Base-by-base conservation (phyloP, 2,888 invertebrate species). In the Lydus trimaculatus region DNA sequence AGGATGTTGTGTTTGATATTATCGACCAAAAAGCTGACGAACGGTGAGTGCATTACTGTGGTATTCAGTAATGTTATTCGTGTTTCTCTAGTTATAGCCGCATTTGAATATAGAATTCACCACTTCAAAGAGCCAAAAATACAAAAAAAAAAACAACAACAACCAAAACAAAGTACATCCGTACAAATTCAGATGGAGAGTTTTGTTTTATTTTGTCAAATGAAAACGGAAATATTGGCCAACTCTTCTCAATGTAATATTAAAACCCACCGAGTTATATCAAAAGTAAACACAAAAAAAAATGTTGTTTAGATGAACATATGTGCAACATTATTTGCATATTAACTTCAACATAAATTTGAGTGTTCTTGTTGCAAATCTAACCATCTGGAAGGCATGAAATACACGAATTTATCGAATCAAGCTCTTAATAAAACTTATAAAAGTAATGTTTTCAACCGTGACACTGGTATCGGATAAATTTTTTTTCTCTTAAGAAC, bases 321-420 rank as follows among this genome's bases (percentile, higher is more conserved):
- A 33, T n/a, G 64, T 11, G 6, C 31, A 59, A 52, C 20, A 64
- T 69, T 69, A 56, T 72, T 69, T 72, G 70, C 70, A 72, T 72
- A 71, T 69, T 70, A 71, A n/a, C 70, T 71, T 20, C 0, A 20
- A 48, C 48, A 43, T n/a, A 43, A 43, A 43, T 43, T 43, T 43
- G 43, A 43, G 1, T 33, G 33, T 33, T 33, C n/a, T 11, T 33
- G 8, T 33, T 8, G 8, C 33, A 33, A 33, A 33, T 33, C 7
- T 33, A 33, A 33, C 33, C 33, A 33, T 33, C 33, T 33, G 33
- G 33, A 33, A 33, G 33, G 7, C 8, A 33, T 7, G 7, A 33
- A 33, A 11, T 33, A 33, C 9, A 5, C 7, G 33, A 11, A 9
- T 33, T 7, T 9, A 5, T 2, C 7, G 7, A 33, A 33, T 5